Percentiles rank a stretch among this genome's conserved stretches.
These are phyloP conservation scores for honey bee (Apis mellifera) DNA, from an alignment of 1,140 invertebrate genomes.

Conservation along the genomic window DNA sequence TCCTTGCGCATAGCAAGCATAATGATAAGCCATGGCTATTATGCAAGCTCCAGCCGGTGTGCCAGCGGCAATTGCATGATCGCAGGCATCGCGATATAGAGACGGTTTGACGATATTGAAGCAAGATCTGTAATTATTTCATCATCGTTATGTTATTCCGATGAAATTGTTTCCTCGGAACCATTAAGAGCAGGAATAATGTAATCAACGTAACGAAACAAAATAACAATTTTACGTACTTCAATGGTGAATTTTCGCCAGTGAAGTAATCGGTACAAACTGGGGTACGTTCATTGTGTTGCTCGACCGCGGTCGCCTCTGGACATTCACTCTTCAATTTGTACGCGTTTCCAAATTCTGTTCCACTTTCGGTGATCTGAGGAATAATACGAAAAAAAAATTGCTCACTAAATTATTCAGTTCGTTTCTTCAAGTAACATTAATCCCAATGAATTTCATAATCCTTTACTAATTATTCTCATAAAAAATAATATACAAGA, in stretches of 20 bases:
- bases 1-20: constrained; percentile 81
- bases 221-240: constrained; percentile 38
- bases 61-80: constrained; percentile 82
- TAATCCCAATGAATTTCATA: too few relatives aligned
- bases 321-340: constrained; percentile 84
- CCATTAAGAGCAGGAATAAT: neutral
- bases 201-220: neutral
- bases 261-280: constrained; percentile 86
- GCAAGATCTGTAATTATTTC: constrained; percentile 71
- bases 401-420: neutral
- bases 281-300: constrained; percentile 70
- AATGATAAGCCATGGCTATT: constrained; percentile 84
- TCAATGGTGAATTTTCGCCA: constrained; percentile 81
- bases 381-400: constrained; percentile 5
- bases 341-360: constrained; percentile 87
- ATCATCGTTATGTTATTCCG: neutral
- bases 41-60: constrained; percentile 82
- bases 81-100: constrained; percentile 84
- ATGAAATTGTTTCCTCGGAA: neutral
- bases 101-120: constrained; percentile 77
- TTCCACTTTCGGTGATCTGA: constrained; percentile 82
- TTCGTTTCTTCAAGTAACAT: too few relatives aligned
- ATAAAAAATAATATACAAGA: too few relatives aligned
- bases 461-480: too few relatives aligned
- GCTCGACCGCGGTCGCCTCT: constrained; percentile 80